Evolutionary conservation across 2,113 vertebrate species (phyloP).

Genomic region (Odontesthes bonariensis): DNA sequence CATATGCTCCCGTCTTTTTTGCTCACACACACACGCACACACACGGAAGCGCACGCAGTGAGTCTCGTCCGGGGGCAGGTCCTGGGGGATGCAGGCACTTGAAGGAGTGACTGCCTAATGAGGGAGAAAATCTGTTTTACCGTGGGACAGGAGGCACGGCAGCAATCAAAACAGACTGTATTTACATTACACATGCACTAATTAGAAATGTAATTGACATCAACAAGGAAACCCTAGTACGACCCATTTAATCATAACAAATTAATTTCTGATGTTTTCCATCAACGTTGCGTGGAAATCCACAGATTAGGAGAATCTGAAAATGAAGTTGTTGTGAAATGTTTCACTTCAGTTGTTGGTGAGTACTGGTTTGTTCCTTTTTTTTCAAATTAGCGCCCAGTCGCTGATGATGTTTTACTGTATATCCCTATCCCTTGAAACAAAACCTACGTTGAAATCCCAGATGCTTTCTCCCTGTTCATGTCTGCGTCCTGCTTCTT

Average conservation of each 20-base stretch:
- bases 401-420: not conserved
- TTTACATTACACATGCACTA: constrained; percentile 81
- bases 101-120: constrained; percentile 81
- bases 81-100: constrained; percentile 73
- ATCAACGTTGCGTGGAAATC: not conserved
- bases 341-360: too few relatives aligned
- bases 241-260: constrained; percentile 61
- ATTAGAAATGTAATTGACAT: constrained; percentile 79
- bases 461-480: too few relatives aligned
- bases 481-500: too few relatives aligned
- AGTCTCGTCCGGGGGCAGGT: constrained; percentile 63
- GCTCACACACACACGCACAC: not conserved
- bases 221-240: constrained; percentile 61
- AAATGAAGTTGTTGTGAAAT: too few relatives aligned
- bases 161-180: constrained; percentile 77
- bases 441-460: not conserved
- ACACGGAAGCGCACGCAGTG: constrained; percentile 20
- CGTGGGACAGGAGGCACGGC: constrained; percentile 65
- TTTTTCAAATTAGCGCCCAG: too few relatives aligned
- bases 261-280: constrained; percentile 34
- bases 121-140: constrained; percentile 80
- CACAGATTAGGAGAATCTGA: not conserved
- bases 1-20: constrained; percentile 24
- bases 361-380: too few relatives aligned
- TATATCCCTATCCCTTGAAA: not conserved